Percentiles rank a stretch among this genome's conserved stretches.
These are phyloP conservation scores for Brachypteracias leptosomus DNA, from an alignment of 2,113 vertebrate species.

Conservation along the genomic window DNA sequence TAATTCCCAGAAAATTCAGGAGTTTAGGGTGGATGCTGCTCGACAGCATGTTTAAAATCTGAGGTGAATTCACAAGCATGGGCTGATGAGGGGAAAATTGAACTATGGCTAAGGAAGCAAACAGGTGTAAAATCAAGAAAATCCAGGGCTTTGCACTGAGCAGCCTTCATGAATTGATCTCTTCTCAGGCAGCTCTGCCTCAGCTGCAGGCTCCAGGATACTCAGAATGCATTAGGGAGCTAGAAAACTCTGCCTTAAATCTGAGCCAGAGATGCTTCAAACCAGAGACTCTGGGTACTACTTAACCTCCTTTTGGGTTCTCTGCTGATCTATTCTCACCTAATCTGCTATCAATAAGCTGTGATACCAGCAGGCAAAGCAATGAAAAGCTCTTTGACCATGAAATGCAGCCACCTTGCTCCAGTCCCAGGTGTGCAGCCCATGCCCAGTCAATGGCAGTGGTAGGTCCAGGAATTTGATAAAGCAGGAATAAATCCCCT, in stretches of 20 bases:
- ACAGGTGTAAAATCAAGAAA: background rate
- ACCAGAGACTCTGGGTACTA: background rate
- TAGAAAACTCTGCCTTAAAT: background rate
- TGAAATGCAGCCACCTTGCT: background rate
- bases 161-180: background rate
- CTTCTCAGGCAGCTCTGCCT: background rate
- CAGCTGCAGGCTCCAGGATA: background rate
- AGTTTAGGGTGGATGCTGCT: background rate
- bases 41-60: background rate
- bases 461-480: too few relatives aligned
- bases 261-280: background rate
- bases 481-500: background rate
- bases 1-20: background rate
- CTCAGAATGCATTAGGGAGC: background rate
- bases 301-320: background rate
- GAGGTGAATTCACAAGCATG: background rate
- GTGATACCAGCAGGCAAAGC: background rate
- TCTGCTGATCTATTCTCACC: background rate
- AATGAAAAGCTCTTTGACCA: background rate
- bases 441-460: fast-evolving
- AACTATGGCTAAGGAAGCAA: background rate
- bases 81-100: background rate
- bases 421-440: background rate
- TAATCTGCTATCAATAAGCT: background rate
- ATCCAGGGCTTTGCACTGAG: background rate